Percentiles rank a stretch among this genome's conserved stretches.
phyloP scores from a whole-genome alignment of 2,888 invertebrate genomes.

The Sesia bembeciformis region DNA sequence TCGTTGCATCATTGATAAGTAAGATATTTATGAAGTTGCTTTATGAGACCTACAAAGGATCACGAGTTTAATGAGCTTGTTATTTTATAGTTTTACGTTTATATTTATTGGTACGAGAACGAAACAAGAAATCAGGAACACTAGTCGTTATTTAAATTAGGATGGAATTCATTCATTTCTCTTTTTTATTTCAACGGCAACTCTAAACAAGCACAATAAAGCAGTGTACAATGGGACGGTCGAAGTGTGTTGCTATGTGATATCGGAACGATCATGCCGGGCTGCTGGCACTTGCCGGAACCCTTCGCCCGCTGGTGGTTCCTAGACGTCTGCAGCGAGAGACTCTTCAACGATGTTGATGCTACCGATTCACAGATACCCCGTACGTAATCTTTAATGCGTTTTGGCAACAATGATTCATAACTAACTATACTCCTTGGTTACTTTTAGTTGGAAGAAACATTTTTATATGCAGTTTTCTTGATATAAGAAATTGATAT shows the following conservation, averaged over 20 bases:
- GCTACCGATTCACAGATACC: conserved; percentile 60
- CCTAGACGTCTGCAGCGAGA: conserved; percentile 76
- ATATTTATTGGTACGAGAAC: too few relatives aligned
- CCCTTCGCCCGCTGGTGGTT: conserved; percentile 79
- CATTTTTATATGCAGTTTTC: too few relatives aligned
- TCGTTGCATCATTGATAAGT: too few relatives aligned
- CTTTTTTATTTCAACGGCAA: not conserved
- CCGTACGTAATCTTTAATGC: conserved; percentile 33
- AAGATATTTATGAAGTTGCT: too few relatives aligned
- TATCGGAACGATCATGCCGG: conserved; percentile 37
- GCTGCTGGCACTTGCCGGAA: conserved; percentile 67
- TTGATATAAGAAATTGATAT: too few relatives aligned
- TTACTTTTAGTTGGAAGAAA: too few relatives aligned
- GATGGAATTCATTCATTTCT: not conserved
- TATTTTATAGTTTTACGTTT: too few relatives aligned
- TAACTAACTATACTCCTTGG: too few relatives aligned
- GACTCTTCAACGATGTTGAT: conserved; percentile 56
- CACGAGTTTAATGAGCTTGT: too few relatives aligned
- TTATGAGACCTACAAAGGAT: too few relatives aligned
- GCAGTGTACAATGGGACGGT: not conserved
- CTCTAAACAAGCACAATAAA: not conserved
- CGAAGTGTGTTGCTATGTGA: not conserved
- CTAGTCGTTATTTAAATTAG: not conserved
- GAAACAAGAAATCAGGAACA: too few relatives aligned
- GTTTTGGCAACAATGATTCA: too few relatives aligned